These are phyloP conservation scores for Anoncus sp. DNA, from an alignment of 2,888 invertebrate genomes.

Conservation along the genomic window DNA sequence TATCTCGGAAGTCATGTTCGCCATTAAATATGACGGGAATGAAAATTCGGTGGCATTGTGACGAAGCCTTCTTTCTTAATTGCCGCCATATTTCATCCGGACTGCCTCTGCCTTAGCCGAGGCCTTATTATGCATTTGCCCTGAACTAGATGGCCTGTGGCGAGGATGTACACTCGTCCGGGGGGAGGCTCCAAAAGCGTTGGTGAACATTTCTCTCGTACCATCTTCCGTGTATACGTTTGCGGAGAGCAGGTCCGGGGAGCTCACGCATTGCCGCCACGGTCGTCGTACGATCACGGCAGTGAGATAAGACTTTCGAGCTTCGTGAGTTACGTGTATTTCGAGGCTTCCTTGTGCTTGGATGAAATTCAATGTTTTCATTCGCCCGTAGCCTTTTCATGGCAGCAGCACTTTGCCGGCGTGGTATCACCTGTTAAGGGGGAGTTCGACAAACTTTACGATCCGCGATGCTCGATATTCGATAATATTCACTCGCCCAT, in stretches of 20 bases:
- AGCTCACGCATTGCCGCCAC: too few species aligned
- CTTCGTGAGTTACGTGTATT: slow-evolving; percentile 36
- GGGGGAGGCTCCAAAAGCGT: slow-evolving; percentile 20
- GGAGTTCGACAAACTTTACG: slow-evolving; percentile 50
- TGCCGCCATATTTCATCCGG: slow-evolving; percentile 60
- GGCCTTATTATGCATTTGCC: background rate
- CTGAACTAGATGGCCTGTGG: slow-evolving; percentile 51
- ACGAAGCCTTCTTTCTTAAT: slow-evolving; percentile 62
- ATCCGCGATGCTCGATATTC: slow-evolving; percentile 53
- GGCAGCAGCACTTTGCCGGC: slow-evolving; percentile 13
- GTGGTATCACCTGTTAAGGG: slow-evolving; percentile 52
- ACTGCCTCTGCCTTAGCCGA: too few species aligned
- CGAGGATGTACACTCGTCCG: slow-evolving; percentile 33
- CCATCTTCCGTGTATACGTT: slow-evolving; percentile 1
- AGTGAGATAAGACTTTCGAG: slow-evolving; percentile 52
- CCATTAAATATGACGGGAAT: slow-evolving; percentile 71
- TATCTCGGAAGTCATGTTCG: slow-evolving; percentile 70
- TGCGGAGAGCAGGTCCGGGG: too few species aligned
- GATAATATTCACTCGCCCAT: slow-evolving; percentile 51
- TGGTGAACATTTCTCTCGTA: slow-evolving; percentile 25
- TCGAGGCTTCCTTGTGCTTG: slow-evolving; percentile 9
- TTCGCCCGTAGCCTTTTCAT: slow-evolving; percentile 34
- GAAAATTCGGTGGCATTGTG: slow-evolving; percentile 70
- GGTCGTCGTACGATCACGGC: slow-evolving; percentile 43
- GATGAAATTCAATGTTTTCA: slow-evolving; percentile 29